Conservation (phyloP, 2,888 invertebrate species). For the Emmelina monodactyla region DNA sequence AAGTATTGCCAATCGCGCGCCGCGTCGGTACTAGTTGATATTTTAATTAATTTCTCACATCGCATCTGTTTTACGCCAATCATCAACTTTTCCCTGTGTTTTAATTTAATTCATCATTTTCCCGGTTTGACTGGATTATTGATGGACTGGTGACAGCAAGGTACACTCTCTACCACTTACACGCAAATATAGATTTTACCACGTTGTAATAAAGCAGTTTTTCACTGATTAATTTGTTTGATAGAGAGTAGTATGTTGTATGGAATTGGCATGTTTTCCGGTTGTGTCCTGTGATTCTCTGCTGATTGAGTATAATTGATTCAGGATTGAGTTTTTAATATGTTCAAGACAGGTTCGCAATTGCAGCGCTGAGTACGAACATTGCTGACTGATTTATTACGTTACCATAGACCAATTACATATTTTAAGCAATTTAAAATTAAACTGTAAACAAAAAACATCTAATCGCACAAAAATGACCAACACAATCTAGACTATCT, state of each 20-base stretch:
- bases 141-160: slow-evolving; percentile 27
- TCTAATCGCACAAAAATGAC: too few species aligned
- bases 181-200: not conserved
- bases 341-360: not conserved
- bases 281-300: too few species aligned
- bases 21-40: too few species aligned
- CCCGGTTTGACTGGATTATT: slow-evolving; percentile 30
- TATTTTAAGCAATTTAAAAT: too few species aligned
- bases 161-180: not conserved
- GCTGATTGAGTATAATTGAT: not conserved
- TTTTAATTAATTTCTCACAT: slow-evolving; percentile 32
- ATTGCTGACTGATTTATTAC: too few species aligned
- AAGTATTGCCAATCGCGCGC: too few species aligned
- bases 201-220: not conserved
- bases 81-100: slow-evolving; percentile 30
- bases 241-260: too few species aligned
- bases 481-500: too few species aligned
- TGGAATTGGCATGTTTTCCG: too few species aligned
- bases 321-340: not conserved
- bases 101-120: slow-evolving; percentile 42
- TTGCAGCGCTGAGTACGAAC: too few species aligned
- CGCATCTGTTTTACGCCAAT: slow-evolving; percentile 22
- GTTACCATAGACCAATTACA: too few species aligned
- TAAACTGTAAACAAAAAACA: too few species aligned
- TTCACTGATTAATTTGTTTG: not conserved